These are phyloP conservation scores for Tuberolachnus salignus DNA, from an alignment of 2,888 invertebrate species.

Conservation along the genomic window DNA sequence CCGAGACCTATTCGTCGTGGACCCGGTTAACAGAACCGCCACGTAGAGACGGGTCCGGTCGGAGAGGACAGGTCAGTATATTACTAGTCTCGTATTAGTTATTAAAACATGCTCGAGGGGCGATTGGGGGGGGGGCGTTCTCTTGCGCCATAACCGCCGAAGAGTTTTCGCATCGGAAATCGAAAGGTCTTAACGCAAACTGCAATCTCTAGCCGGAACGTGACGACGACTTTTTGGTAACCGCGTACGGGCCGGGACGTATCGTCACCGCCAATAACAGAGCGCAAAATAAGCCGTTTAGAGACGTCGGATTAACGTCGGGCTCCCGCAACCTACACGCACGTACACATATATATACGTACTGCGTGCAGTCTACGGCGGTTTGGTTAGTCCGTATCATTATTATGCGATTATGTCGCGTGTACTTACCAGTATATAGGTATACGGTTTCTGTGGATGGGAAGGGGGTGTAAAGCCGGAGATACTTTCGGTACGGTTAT, in stretches of 20 bases:
- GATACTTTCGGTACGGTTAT: slow-evolving; percentile 14
- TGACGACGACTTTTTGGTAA: neutral
- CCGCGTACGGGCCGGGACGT: neutral
- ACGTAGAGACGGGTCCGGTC: no score
- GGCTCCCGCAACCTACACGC: neutral
- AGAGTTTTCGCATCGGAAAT: neutral
- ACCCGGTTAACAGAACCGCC: no score
- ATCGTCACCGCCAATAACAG: slow-evolving; percentile 22
- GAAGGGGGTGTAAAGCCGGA: slow-evolving; percentile 27
- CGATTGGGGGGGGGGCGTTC: no score
- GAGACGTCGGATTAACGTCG: slow-evolving; percentile 45
- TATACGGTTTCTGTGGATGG: neutral
- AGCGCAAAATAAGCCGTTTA: slow-evolving; percentile 36
- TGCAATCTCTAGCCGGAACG: neutral
- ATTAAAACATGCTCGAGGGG: no score
- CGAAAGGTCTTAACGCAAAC: neutral
- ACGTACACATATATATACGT: neutral
- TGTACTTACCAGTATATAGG: neutral
- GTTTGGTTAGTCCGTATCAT: neutral
- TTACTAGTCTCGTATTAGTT: no score
- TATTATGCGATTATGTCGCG: slow-evolving; percentile 36
- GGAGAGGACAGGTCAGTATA: no score
- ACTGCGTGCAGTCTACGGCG: neutral
- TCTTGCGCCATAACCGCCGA: no score
- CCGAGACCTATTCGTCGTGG: no score